Base-by-base conservation (phyloP, 1,140 invertebrate genomes). In the Neotoxoptera formosana region DNA sequence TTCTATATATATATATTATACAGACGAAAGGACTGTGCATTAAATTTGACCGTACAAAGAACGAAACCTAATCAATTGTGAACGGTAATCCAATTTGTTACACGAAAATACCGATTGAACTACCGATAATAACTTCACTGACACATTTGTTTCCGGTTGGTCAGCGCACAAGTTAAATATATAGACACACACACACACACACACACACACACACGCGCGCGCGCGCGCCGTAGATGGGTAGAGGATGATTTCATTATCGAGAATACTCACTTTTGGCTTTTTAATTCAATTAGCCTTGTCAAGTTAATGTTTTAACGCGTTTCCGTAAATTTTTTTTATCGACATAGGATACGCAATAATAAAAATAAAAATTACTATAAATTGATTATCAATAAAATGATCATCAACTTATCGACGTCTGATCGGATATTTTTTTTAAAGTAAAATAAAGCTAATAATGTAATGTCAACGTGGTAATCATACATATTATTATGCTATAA, bases 161-260 rank as follows among this genome's bases (percentile, higher is more conserved):
- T 87, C 48, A 34, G 47, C n/a, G 47, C 7, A 21, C 41, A 34
- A 45, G 21, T 45, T 86, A 20, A 25, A 86, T 25, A 23, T 45
- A 45, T 45, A 47, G 41, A 86, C 23, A 30, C 30, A 67, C 11
- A 60, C 25, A 67, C 60, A 51, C 17, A 51, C 34, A 47, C 47
- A 47, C 47, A 47, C 11, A 60, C 25, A n/a, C 25, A 51, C 17
- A 51, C 34, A 67, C 30, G 30, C 6, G 30, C 25, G 7, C 60
- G 21, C 20, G 7, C 36, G 9, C 14, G n/a, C 11, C 30, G 45
- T 47, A 30, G 84, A n/a, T 45, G 84, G 11, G 45, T n/a, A 30
- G 41, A 87, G 84, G 84, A 89, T 89, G 48, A 89, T 89, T 89
- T 89, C 87, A 89, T 89, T 89, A 89, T 34, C 48, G 87, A 53